These are phyloP conservation scores for Aegithalos caudatus DNA, from an alignment of 2,113 vertebrate species.

Conservation along the genomic window DNA sequence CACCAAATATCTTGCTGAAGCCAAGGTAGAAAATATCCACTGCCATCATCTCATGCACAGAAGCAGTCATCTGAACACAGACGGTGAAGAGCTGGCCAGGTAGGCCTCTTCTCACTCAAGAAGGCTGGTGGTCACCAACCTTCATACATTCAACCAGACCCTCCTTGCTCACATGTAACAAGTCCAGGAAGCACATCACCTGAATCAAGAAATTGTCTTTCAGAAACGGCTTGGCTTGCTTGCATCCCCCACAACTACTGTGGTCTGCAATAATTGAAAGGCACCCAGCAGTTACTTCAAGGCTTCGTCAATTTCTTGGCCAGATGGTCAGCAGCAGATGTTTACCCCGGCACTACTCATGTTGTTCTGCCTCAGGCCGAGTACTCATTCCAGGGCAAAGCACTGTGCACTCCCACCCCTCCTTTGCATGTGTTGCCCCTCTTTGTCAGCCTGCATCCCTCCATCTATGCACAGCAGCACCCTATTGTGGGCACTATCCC, in stretches of 20 bases:
- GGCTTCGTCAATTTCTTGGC: not conserved
- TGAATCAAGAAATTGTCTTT: not conserved
- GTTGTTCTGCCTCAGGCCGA: not conserved
- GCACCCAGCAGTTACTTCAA: not conserved
- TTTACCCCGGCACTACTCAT: not conserved
- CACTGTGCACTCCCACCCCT: not conserved
- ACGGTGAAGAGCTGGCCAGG: not conserved
- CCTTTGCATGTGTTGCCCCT: not conserved
- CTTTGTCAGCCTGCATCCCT: not conserved
- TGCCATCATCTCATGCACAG: not conserved
- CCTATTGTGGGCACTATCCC: not conserved
- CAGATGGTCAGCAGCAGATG: not conserved
- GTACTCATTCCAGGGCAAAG: not conserved
- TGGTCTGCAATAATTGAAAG: not conserved
- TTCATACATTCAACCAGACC: not conserved
- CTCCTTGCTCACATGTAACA: not conserved
- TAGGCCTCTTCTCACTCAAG: not conserved
- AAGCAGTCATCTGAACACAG: not conserved
- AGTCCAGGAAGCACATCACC: not conserved
- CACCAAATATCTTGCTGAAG: not conserved
- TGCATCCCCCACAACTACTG: not conserved
- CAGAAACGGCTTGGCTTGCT: not conserved
- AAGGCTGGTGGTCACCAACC: rapidly evolving
- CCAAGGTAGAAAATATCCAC: not conserved
- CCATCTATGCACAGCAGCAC: not conserved